phyloP scores from a whole-genome alignment of 2,113 vertebrate species.

The Astatotilapia flaviijosephi region DNA sequence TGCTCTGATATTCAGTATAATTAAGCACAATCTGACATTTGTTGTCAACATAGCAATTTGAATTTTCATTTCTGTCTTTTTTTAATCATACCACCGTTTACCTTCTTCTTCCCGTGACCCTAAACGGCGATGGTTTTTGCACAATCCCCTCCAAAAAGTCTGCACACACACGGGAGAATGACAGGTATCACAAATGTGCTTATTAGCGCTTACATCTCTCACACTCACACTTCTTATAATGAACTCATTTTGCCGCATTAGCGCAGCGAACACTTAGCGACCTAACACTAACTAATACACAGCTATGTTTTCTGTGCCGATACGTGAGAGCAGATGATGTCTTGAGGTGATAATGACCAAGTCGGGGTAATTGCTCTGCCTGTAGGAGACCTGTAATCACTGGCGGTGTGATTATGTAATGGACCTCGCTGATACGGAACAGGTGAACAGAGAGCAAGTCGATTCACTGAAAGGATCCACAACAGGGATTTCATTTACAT shows the following conservation, averaged over 20 bases:
- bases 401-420: constrained; percentile 45
- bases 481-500: constrained; percentile 21
- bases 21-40: background rate
- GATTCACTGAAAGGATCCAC: constrained; percentile 13
- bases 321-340: constrained; percentile 48
- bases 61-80: background rate
- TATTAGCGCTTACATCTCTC: constrained; percentile 33
- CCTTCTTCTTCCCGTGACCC: background rate
- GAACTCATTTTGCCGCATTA: constrained; percentile 39
- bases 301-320: constrained; percentile 40
- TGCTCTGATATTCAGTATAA: background rate
- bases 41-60: background rate
- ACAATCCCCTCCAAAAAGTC: background rate
- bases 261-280: constrained; percentile 7
- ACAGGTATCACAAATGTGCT: constrained; percentile 4
- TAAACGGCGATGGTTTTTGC: background rate
- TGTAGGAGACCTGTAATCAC: constrained; percentile 51
- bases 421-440: constrained; percentile 34
- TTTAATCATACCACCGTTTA: background rate
- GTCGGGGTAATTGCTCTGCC: constrained; percentile 51
- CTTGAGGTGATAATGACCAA: constrained; percentile 60
- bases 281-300: constrained; percentile 27
- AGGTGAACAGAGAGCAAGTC: constrained; percentile 36
- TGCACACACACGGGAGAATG: background rate
- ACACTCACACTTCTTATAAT: constrained; percentile 46